Evolutionary conservation across 2,888 invertebrate species (phyloP), one percentile per base, ranked within the genome.

Genomic region (Epistrophella euchroma): DNA sequence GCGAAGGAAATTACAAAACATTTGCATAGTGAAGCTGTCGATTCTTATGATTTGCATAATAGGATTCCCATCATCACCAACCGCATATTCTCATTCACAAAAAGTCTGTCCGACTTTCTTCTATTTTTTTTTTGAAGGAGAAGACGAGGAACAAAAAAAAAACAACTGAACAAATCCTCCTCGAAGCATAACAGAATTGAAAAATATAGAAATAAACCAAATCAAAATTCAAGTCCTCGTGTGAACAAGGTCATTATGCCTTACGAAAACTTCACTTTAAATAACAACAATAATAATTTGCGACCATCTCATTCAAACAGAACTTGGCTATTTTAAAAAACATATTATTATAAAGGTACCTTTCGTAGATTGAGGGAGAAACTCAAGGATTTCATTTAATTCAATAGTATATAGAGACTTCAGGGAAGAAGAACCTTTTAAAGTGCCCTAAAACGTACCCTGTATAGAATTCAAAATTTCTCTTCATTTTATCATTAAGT

Each of bases 161-260:
- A 43, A 62, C 56, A 71, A 71, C 62, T 13, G 47, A 37, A 70
- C 56, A 17, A 56, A 56, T 56, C 25, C 56, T 56, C 25, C 56
- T 19, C 19, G 37, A 35, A 35, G 9, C 7, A 58, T 19, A 37
- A 7, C 7, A 35, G 17, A 4, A 2, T 4, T n/a, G 17, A 32
- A 56, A 35, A 11, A 60, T 11, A 37, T 25, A 40, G 25, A 40
- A 28, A 55, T 60, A 77, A 58, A 68, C 40, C 50, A 32, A 78
- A 56, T 64, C 52, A 52, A 52, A 74, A 71, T 60, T 72, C 62
- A 71, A 71, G 84, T 85, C 60, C 72, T 76, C 84, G 75, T 85
- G 84, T 80, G 84, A 85, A 85, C 84, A 80, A 76, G 84, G 80
- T 80, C 84, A 85, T 85, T 85, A 80, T 80, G 84, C 75, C 50